Evolutionary conservation across 1,140 invertebrate species (phyloP), one percentile per base, ranked within the genome.

Genomic region (Zaprionus tsacasi): DNA sequence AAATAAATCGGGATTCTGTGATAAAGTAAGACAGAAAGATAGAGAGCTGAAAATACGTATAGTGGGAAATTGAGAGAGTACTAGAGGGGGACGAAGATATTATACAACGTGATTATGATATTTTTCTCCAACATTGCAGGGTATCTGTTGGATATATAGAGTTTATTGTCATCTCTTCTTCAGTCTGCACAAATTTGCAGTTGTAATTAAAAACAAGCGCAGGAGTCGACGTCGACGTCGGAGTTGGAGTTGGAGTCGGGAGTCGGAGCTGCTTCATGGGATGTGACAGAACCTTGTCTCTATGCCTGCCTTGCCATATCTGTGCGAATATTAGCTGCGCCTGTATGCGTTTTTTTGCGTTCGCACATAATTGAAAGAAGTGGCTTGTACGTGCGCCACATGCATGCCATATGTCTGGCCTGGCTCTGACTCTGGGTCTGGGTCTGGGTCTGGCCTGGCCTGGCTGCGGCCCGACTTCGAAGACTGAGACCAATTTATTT

Each of bases 281-380:
- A 25, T 55, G 38, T 59, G 54, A 58, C 70, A 66, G 70, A 43
- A 12, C 27, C 36, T 13, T 40, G 2, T 75, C 45, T 27, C 33
- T 52, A 10, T 33, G 27, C 17, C 5, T 68, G 40, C 11, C 5
- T 30, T n/a, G 48, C 8, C 36, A 17, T 36, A 33, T 59, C 15
- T 48, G 25, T 67, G 54, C 48, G 36, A 33, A n/a, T 25, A 15
- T 48, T 59, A 11, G 36, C 35, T 50, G 55, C 17, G 30, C 8
- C 12, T 60, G 56, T 61, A 66, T 71, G 38, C 27, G 71, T 63
- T 73, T 59, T 77, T 82, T 35, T 85, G 70, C 61, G 64, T 81
- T 86, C 55, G 82, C 83, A 86, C 79, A 87, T 87, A 87, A 87
- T 87, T 87, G 83, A 87, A 87, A 87, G 82, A 87, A 87, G 82